Evolutionary conservation across 2,113 vertebrate genomes (phyloP).

Genomic region (Gasterosteus nipponicus): DNA sequence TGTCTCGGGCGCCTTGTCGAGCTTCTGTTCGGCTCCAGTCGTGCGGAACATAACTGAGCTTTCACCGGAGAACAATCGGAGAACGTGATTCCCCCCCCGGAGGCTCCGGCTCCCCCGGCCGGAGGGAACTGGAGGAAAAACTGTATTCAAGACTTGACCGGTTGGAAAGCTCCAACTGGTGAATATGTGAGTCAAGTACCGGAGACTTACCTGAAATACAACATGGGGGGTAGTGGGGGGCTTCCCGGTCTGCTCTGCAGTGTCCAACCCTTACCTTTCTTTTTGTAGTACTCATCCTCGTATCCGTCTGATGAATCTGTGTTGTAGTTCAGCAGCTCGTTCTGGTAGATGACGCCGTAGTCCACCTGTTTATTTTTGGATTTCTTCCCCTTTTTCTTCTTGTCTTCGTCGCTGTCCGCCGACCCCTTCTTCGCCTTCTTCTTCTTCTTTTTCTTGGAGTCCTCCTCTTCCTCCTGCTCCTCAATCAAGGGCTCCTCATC

Average conservation of each 20-base stretch:
- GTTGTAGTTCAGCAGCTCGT: conserved; percentile 87
- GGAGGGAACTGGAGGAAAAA: not conserved
- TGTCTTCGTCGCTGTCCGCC: conserved; percentile 80
- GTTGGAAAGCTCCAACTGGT: not conserved
- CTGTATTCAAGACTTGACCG: not conserved
- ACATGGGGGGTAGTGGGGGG: not conserved
- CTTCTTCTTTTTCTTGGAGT: conserved; percentile 82
- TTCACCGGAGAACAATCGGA: conserved; percentile 68
- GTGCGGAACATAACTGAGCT: conserved; percentile 75
- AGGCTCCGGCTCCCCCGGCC: conserved; percentile 7
- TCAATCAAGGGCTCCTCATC: conserved; percentile 67
- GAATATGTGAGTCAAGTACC: not conserved
- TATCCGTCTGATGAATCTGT: conserved; percentile 87
- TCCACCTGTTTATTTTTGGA: conserved; percentile 86
- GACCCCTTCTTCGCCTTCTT: conserved; percentile 80
- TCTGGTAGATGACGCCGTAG: conserved; percentile 88
- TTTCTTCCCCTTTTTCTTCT: conserved; percentile 86
- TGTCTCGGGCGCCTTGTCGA: conserved; percentile 38
- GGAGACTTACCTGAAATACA: conserved; percentile 21
- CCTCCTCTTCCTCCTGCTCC: conserved; percentile 76
- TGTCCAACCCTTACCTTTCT: conserved; percentile 85
- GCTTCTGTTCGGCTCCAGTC: conserved; percentile 64
- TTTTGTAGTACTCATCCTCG: conserved; percentile 93
- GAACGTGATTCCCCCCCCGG: conserved; percentile 50
- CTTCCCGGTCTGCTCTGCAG: not conserved